A percentile compares a stretch with the other conserved stretches of the same genome.
Evolutionary conservation across 2,113 vertebrate species (phyloP).

Genomic region (Myrmecobius fasciatus): DNA sequence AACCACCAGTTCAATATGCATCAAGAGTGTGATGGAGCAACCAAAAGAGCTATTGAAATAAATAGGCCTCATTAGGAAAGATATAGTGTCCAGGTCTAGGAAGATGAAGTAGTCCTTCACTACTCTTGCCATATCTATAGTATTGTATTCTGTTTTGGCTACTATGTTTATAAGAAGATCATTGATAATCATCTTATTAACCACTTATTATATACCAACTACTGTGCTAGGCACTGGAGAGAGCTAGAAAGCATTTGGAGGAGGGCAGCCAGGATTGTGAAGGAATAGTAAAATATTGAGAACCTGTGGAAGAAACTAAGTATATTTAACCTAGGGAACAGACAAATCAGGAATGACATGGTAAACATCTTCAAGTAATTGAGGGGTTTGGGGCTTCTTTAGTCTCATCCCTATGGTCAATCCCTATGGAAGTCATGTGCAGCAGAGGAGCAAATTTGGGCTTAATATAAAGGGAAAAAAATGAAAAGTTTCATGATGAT

Average conservation of each 20-base stretch:
- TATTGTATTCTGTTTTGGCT: not conserved
- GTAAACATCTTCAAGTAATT: not conserved
- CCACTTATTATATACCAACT: not conserved
- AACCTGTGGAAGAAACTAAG: not conserved
- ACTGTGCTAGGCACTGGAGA: not conserved
- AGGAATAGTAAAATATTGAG: not conserved
- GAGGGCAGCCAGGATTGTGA: not conserved
- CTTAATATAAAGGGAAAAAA: not conserved
- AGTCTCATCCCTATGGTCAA: not conserved
- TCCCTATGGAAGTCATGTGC: not conserved
- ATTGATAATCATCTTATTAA: not conserved
- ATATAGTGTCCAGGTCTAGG: not conserved
- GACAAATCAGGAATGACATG: not conserved
- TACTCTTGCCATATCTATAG: not conserved
- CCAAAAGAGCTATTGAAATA: not conserved
- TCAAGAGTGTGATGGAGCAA: not conserved
- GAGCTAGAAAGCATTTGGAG: not conserved
- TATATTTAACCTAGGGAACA: not conserved
- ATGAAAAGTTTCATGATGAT: not conserved
- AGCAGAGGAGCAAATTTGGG: not conserved
- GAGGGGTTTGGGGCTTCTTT: not conserved
- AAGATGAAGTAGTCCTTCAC: not conserved
- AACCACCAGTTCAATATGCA: not conserved
- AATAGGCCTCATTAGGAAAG: not conserved
- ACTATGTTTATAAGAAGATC: not conserved